Evolutionary conservation across 1,140 invertebrate species (phyloP).

Genomic region (Gryllus bimaculatus): DNA sequence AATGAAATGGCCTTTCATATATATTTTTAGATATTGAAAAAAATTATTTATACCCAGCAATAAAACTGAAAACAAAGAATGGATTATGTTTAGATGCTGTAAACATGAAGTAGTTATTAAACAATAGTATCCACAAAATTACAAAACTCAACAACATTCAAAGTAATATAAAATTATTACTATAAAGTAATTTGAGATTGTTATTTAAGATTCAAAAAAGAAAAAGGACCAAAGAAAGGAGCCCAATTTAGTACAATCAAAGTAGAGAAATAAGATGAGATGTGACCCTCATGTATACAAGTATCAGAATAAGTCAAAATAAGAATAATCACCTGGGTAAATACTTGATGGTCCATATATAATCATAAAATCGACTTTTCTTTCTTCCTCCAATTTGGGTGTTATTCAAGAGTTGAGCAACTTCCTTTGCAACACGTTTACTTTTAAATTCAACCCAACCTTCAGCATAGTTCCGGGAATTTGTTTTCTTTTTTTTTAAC

Average conservation of each 20-base stretch:
- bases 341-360: constrained; percentile 94
- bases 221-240: not conserved
- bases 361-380: constrained; percentile 77
- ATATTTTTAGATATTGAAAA: no score
- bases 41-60: not conserved
- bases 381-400: constrained; percentile 78
- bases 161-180: no score
- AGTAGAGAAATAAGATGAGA: not conserved
- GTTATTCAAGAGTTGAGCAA: constrained; percentile 74
- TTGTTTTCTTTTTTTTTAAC: constrained; percentile 48
- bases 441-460: constrained; percentile 95
- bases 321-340: constrained; percentile 53
- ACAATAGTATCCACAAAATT: no score
- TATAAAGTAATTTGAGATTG: not conserved
- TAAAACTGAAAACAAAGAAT: not conserved
- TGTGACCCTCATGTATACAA: not conserved
- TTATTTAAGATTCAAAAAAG: not conserved
- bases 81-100: not conserved
- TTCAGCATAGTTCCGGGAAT: constrained; percentile 67
- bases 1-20: not conserved
- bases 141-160: no score
- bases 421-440: constrained; percentile 78
- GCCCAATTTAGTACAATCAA: not conserved
- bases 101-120: no score
- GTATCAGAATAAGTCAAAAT: not conserved